Evolutionary conservation across 2,888 invertebrate species (phyloP).

Genomic region (Frankliniella fusca): DNA sequence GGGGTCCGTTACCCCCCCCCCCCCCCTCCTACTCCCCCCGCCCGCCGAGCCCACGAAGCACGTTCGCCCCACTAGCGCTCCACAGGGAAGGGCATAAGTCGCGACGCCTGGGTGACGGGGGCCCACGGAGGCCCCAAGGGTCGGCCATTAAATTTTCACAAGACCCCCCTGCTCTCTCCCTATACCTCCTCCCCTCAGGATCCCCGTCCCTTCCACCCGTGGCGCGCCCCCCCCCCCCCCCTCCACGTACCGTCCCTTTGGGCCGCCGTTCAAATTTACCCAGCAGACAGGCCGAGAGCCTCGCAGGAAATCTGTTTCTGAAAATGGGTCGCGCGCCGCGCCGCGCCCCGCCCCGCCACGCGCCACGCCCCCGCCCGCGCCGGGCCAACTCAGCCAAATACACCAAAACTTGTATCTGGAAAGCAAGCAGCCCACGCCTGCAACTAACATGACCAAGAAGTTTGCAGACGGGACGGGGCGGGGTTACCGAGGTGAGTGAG

Average conservation of each 20-base stretch:
- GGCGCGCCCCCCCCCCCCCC: too few relatives aligned
- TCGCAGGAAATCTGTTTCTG: not conserved
- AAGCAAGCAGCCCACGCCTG: too few relatives aligned
- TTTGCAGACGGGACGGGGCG: not conserved
- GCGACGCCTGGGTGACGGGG: slow-evolving; percentile 28
- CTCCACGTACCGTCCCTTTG: too few relatives aligned
- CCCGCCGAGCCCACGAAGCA: not conserved
- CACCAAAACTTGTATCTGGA: too few relatives aligned
- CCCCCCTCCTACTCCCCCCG: not conserved
- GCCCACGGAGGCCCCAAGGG: slow-evolving; percentile 10
- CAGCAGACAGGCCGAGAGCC: not conserved
- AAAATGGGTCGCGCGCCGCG: not conserved
- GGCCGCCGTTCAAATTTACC: not conserved
- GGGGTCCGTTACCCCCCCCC: not conserved
- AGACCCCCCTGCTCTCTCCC: not conserved
- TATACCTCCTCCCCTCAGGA: too few relatives aligned
- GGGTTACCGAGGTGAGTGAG: too few relatives aligned
- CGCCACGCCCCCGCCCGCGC: not conserved
- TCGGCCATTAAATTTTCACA: slow-evolving; percentile 11
- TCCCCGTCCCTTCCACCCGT: too few relatives aligned
- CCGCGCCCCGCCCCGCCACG: not conserved
- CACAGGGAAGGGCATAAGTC: slow-evolving; percentile 21
- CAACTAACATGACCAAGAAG: too few relatives aligned
- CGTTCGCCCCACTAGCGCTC: slow-evolving; percentile 14
- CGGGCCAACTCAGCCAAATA: too few relatives aligned